These are phyloP conservation scores for Leptopilina syphax DNA, from an alignment of 2,888 invertebrate genomes.

Conservation along the genomic window DNA sequence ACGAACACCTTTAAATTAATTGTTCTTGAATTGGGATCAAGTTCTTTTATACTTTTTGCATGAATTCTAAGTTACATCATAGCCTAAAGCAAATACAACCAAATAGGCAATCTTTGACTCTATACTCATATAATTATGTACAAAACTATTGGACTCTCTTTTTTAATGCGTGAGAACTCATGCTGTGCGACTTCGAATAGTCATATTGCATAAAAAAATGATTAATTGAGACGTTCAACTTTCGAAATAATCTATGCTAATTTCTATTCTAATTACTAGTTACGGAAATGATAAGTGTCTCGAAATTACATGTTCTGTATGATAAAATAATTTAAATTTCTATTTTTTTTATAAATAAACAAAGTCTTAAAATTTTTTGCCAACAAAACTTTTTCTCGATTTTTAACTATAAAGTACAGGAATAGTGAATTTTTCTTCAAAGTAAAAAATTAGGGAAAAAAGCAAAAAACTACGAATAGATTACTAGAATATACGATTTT, in stretches of 20 bases:
- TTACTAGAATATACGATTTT: too few species aligned
- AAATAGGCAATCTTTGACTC: neutral
- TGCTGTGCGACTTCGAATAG: neutral
- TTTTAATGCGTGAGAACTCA: constrained; percentile 18
- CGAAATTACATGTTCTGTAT: neutral
- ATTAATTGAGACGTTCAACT: constrained; percentile 33
- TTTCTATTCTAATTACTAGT: constrained; percentile 10
- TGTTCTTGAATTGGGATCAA: constrained; percentile 28
- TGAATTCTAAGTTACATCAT: neutral
- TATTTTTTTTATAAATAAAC: too few species aligned
- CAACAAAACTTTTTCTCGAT: too few species aligned
- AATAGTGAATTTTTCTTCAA: too few species aligned
- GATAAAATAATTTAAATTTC: neutral
- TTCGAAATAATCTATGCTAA: constrained; percentile 33
- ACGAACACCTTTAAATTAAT: constrained; percentile 15
- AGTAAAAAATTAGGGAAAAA: too few species aligned
- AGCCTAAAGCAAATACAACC: constrained; percentile 20
- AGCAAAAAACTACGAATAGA: too few species aligned
- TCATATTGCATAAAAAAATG: constrained; percentile 11
- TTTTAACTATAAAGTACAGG: too few species aligned
- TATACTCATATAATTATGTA: neutral
- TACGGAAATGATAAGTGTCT: neutral
- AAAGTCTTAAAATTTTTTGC: too few species aligned
- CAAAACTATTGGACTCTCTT: constrained; percentile 5
- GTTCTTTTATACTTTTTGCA: neutral